Percentiles rank a stretch among this genome's conserved stretches.
Conservation (phyloP, 2,797 vertebrate species). For the Galaxias olidus region DNA sequence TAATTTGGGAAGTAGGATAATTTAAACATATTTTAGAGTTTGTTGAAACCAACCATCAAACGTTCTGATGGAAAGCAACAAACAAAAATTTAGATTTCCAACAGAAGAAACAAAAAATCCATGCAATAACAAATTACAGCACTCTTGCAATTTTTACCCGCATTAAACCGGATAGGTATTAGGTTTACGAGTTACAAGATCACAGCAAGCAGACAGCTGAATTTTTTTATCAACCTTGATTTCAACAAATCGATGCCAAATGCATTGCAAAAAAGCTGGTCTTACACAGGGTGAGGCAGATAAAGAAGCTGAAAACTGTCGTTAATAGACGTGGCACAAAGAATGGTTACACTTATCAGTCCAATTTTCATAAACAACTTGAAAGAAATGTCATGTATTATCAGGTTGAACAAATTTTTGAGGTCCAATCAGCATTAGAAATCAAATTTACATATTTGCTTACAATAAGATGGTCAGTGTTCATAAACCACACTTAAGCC, state of each 20-base stretch:
- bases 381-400: not conserved
- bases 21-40: not conserved
- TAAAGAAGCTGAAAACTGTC: slow-evolving; percentile 6
- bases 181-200: too few species aligned
- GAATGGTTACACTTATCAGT: slow-evolving; percentile 17
- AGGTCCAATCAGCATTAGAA: too few species aligned
- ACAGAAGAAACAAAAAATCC: not conserved
- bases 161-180: not conserved
- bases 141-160: not conserved
- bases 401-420: too few species aligned
- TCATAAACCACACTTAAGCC: too few species aligned
- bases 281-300: slow-evolving; percentile 40
- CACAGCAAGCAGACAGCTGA: not conserved
- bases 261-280: slow-evolving; percentile 20
- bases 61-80: too few species aligned
- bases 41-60: too few species aligned
- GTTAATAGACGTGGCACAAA: slow-evolving; percentile 45
- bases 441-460: too few species aligned
- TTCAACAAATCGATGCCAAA: slow-evolving; percentile 19
- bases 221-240: slow-evolving; percentile 26
- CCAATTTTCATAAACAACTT: slow-evolving; percentile 24
- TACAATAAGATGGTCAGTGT: too few species aligned
- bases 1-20: not conserved
- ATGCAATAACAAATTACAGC: not conserved
- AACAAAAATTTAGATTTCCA: too few species aligned